These are phyloP conservation scores for Xenopus petersii DNA, from an alignment of 2,797 vertebrate species.

Conservation along the genomic window DNA sequence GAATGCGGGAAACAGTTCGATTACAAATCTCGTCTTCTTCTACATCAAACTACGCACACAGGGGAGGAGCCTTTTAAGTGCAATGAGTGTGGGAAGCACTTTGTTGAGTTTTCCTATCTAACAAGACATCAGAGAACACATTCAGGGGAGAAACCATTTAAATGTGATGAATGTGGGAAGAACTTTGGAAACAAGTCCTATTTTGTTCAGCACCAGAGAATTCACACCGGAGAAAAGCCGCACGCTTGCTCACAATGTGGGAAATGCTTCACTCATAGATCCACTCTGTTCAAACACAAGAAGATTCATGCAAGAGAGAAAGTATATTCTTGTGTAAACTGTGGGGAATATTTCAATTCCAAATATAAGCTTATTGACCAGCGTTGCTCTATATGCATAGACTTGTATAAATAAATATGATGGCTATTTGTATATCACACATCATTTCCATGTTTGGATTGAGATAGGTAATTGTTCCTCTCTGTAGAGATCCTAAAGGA, in stretches of 20 bases:
- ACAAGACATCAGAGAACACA: slow-evolving; percentile 55
- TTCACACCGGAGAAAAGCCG: too few species aligned
- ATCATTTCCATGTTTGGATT: too few species aligned
- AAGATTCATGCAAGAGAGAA: slow-evolving; percentile 26
- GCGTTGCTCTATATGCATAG: too few species aligned
- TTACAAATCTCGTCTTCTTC: slow-evolving; percentile 53
- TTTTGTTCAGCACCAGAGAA: slow-evolving; percentile 1
- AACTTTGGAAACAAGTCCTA: slow-evolving; percentile 4
- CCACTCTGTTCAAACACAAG: slow-evolving; percentile 36
- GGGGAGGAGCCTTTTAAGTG: slow-evolving; percentile 53
- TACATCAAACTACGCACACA: slow-evolving; percentile 58
- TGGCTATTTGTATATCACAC: too few species aligned
- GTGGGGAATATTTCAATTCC: slow-evolving; percentile 32
- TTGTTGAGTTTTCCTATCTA: slow-evolving; percentile 56
- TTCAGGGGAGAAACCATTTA: neutral
- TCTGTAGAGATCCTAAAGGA: too few species aligned
- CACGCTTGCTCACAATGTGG: slow-evolving; percentile 2
- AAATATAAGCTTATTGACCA: slow-evolving; percentile 25
- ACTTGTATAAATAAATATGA: too few species aligned
- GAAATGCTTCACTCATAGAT: slow-evolving; percentile 37
- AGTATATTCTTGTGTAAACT: slow-evolving; percentile 17
- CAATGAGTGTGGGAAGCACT: slow-evolving; percentile 51
- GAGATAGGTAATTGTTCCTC: too few species aligned
- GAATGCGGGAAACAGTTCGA: slow-evolving; percentile 51
- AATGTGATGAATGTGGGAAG: neutral